phyloP scores from a whole-genome alignment of 2,113 vertebrate genomes.

The Melanostigma gelatinosum region DNA sequence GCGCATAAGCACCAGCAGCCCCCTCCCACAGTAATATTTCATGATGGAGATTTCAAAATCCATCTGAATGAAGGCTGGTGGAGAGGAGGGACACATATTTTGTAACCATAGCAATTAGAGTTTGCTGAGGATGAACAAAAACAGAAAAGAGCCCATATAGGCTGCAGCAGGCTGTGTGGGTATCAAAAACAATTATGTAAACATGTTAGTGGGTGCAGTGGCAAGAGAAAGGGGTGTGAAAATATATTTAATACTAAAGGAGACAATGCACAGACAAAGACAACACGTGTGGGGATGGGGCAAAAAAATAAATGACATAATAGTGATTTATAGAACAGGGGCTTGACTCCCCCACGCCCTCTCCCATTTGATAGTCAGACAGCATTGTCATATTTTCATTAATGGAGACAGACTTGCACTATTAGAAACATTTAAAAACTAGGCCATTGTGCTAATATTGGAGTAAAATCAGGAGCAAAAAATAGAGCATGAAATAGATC shows the following conservation, averaged over 20 bases:
- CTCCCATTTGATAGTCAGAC: conserved; percentile 3
- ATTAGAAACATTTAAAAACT: conserved; percentile 72
- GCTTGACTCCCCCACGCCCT: background rate
- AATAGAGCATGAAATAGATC: conserved; percentile 87
- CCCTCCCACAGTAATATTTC: conserved; percentile 60
- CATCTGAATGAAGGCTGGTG: conserved; percentile 75
- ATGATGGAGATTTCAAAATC: conserved; percentile 63
- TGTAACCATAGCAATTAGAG: conserved; percentile 82
- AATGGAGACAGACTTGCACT: conserved; percentile 53
- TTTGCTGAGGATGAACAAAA: conserved; percentile 68
- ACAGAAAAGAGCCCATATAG: conserved; percentile 35
- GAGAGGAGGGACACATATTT: conserved; percentile 73
- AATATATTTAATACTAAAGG: conserved; percentile 48
- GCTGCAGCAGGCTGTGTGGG: conserved; percentile 60
- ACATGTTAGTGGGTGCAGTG: conserved; percentile 64
- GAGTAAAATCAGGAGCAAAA: conserved; percentile 79
- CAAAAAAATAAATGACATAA: background rate
- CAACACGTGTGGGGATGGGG: conserved; percentile 29
- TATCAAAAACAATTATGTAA: conserved; percentile 69
- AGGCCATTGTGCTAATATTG: conserved; percentile 84
- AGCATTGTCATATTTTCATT: conserved; percentile 53
- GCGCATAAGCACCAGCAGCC: conserved; percentile 49
- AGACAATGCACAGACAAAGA: conserved; percentile 20
- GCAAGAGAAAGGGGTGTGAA: conserved; percentile 45
- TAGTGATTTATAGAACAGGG: background rate